Evolutionary conservation across 30 jellyfish, hydroid and myxozoan species (phyloP).

Genomic region (Mastigias papua): DNA sequence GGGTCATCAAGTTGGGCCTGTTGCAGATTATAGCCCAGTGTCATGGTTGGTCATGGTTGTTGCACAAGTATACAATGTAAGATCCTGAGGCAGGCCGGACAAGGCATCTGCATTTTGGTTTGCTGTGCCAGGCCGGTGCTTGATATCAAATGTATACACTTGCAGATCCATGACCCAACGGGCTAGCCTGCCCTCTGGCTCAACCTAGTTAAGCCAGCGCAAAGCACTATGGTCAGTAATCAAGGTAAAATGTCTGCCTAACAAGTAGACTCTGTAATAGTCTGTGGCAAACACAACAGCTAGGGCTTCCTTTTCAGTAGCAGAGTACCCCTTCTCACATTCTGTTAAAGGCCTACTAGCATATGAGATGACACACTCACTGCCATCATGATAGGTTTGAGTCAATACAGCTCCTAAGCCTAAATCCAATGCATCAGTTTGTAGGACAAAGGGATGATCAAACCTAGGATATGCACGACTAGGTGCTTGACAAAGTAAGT

Average conservation of each 20-base stretch:
- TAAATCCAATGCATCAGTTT: constrained; percentile 57
- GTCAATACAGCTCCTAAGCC: constrained; percentile 75
- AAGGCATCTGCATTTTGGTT: not conserved
- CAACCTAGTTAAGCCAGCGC: constrained; percentile 52
- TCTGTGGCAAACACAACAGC: constrained; percentile 61
- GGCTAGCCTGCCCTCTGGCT: constrained; percentile 66
- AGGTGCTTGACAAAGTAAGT: constrained; percentile 26
- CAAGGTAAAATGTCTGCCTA: constrained; percentile 31
- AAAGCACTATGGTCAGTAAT: constrained; percentile 76
- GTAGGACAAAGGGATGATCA: constrained; percentile 28
- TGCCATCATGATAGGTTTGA: constrained; percentile 17
- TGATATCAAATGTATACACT: not conserved
- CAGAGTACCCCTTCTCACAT: constrained; percentile 49
- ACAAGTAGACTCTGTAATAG: constrained; percentile 43
- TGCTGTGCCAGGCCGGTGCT: not conserved
- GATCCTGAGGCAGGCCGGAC: not conserved
- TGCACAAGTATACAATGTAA: not conserved
- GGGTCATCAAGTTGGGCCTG: constrained; percentile 25
- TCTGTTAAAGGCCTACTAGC: no score
- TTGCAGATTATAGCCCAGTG: not conserved
- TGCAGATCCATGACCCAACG: constrained; percentile 70
- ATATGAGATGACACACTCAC: constrained; percentile 39
- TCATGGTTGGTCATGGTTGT: not conserved
- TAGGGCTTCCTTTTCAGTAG: constrained; percentile 69
- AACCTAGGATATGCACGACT: constrained; percentile 41